Base-by-base conservation (phyloP, 2,113 vertebrate genomes). In the Phycodurus eques region DNA sequence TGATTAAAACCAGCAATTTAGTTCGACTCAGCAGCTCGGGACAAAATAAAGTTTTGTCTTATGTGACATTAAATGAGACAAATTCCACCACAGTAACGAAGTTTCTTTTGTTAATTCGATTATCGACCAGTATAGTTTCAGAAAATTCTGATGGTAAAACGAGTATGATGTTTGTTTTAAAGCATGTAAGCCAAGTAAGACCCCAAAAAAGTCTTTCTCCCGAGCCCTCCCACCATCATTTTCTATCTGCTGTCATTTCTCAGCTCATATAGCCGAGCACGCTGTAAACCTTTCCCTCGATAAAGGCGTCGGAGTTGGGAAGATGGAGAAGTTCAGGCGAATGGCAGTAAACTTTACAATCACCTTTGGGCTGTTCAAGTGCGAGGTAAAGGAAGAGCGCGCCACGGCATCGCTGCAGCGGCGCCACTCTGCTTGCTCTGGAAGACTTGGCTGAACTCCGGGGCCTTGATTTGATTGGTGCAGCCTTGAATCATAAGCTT, bases 401-500 rank as follows among this genome's bases (percentile, higher is more conserved):
- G 84, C 85, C 71, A 70, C 71, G 68, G 76, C 81, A 42, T 79
- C 80, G 80, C 79, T 47, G 78, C 85, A 72, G 81, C 81, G 80
- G 68, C 76, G 88, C 78, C 70, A 81, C 72, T 77, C 64, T 14
- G 43, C 44, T 81, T 73, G 78, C 84, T 82, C 85, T 76, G 76
- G 73, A 75, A 85, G 85, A 85, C 85, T 88, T 72, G 74, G 75
- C 60, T 91, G 89, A 91, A 91, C 90, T 89, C 77, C 19, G 80
- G 83, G 88, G 89, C 88, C 91, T 88, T 92, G 88, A 91, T 92
- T 93, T 93, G 91, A 92, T 92, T 93, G 90, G 88, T 91, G 85
- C 91, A 88, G 88, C 88, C 87, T 90, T 90, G 89, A 92, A 93
- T 93, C 91, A 93, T 91, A 90, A 91, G 91, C 91, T 92, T 93